These are phyloP conservation scores for Brienomyrus longianalis DNA, from an alignment of 2,113 vertebrate genomes.

Conservation along the genomic window DNA sequence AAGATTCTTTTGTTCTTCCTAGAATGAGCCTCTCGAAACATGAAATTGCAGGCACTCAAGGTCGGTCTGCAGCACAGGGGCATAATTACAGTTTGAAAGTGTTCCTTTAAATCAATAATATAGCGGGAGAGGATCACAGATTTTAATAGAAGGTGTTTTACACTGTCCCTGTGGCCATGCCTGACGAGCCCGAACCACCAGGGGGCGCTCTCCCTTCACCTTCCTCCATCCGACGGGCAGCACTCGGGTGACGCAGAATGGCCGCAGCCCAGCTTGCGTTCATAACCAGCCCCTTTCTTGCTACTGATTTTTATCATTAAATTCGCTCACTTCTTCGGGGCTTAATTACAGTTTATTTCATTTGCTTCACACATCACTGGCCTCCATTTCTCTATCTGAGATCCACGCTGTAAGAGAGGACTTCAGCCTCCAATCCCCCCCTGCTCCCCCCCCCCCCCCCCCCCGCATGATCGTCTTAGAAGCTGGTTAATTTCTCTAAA, in stretches of 20 bases:
- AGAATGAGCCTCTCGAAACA: neutral
- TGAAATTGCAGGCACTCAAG: neutral
- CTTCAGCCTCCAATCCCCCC: neutral
- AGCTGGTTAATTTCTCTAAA: constrained; percentile 15
- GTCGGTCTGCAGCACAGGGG: neutral
- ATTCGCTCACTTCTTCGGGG: neutral
- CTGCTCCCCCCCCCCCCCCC: neutral
- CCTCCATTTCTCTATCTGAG: neutral
- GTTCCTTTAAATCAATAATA: neutral
- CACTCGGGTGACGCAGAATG: neutral
- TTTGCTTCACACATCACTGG: neutral
- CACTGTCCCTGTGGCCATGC: neutral
- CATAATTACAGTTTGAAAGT: neutral
- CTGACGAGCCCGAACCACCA: neutral
- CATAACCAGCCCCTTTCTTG: constrained; percentile 6
- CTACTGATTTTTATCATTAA: constrained; percentile 7
- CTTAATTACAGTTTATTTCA: constrained; percentile 11
- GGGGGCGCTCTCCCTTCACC: neutral
- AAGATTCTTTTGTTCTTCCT: neutral
- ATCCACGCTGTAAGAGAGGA: neutral
- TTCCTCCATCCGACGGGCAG: neutral
- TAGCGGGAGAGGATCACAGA: neutral
- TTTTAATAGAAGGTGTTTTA: constrained; percentile 2
- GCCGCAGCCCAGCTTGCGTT: neutral
- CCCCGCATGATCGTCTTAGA: neutral